Base-by-base conservation (phyloP, 2,113 vertebrate species). In the Falco punctatus region DNA sequence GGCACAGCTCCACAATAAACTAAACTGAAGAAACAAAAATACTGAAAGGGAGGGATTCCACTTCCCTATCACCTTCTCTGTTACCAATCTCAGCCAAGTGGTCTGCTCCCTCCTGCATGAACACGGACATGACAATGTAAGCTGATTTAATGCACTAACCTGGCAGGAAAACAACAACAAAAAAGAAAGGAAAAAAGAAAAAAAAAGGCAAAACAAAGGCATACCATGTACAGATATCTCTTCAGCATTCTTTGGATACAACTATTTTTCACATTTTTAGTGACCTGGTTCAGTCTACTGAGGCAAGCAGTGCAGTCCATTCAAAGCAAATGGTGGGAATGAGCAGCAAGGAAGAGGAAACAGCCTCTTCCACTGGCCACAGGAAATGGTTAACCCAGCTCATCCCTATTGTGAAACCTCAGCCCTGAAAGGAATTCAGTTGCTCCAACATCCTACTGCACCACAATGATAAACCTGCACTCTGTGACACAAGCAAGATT, bases 331-430 rank as follows among this genome's bases (percentile, higher is more conserved):
- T 0, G 13, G 61, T 69, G 73, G 61, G 35, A 87, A 96, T 19
- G 44, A 92, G 81, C 61, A 87, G 86, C 35, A 44, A 87, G 83
- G 86, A 93, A 94, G 66, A 94, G 90, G 96, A 97, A 97, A 48
- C 26, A 38, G 69, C 38, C 83, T 79, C 52, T 89, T 89, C 64
- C 94, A 78, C 20, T 1, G 0, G 51, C 65, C 54, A 5, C 70
- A 79, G 96, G 96, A 97, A 97, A 95, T 64, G 81, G 91, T 92
- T 87, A 85, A 89, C 78, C 62, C 70, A 33, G 70, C 84, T 96
- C 86, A 94, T 81, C 86, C 44, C 80, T 38, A 40, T 55, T 96
- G 94, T 84, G 86, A 96, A 94, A 91, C 79, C 82, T 58, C 95
- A 90, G 58, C 32, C 92, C 86, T 2, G 3, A 72, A 65, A 93